These are phyloP conservation scores for Elgaria multicarinata DNA, from an alignment of 2,113 vertebrate species.

Conservation along the genomic window DNA sequence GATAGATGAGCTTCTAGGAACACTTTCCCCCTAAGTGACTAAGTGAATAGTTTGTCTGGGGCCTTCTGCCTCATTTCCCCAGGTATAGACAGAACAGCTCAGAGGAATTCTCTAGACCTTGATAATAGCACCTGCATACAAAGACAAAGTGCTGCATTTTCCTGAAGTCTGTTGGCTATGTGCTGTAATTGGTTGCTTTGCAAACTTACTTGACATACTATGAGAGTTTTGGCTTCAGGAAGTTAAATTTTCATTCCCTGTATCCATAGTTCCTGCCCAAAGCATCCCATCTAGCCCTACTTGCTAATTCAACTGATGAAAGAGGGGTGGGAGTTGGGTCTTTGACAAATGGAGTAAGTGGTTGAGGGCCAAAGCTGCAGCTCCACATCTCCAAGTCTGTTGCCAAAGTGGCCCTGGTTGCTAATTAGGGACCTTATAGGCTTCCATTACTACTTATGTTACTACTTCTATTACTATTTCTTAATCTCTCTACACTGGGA, in stretches of 20 bases:
- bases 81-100: background rate
- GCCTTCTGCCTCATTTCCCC: constrained; percentile 1
- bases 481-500: too few species aligned
- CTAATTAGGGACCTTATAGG: background rate
- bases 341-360: background rate
- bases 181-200: constrained; percentile 4
- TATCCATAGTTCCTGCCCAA: background rate
- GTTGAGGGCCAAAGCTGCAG: background rate
- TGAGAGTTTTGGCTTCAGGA: background rate
- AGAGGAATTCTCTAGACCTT: constrained; percentile 14
- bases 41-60: background rate
- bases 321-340: background rate
- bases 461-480: too few species aligned
- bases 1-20: constrained; percentile 5
- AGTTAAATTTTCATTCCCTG: background rate
- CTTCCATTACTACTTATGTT: background rate
- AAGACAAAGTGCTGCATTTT: background rate
- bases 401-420: background rate
- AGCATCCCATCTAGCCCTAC: too few species aligned
- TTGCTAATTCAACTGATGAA: background rate
- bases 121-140: background rate
- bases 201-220: background rate
- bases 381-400: background rate
- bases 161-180: background rate
- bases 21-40: background rate